Percentiles rank a stretch among this genome's conserved stretches.
Conservation (phyloP, 2,797 vertebrate genomes). For the Aphelocoma californica region DNA sequence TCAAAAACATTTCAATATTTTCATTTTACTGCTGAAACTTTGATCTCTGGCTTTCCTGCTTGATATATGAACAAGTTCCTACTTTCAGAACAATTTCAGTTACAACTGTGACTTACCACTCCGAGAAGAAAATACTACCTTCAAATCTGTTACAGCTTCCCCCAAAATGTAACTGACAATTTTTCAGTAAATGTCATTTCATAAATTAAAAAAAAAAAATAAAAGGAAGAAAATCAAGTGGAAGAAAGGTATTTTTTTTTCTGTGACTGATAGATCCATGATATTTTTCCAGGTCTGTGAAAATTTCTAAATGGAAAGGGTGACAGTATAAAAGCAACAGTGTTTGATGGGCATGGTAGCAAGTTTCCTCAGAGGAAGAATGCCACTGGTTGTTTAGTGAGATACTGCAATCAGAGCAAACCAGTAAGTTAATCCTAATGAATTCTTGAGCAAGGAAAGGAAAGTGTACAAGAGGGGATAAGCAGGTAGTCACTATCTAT, state of each 20-base stretch:
- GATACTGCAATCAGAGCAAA: background rate
- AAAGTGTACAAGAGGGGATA: background rate
- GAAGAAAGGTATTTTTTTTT: background rate
- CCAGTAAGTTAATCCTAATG: rapidly evolving
- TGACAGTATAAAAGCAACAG: background rate
- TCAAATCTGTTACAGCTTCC: background rate
- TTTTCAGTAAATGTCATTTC: background rate
- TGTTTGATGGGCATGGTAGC: background rate
- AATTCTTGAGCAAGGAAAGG: background rate
- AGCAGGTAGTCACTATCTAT: background rate
- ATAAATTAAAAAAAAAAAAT: background rate
- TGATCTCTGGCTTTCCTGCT: background rate
- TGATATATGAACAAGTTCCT: background rate
- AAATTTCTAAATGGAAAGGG: background rate
- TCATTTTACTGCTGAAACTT: slow-evolving; percentile 46
- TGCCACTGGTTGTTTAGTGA: rapidly evolving
- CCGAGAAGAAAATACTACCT: slow-evolving; percentile 5
- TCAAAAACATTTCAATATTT: slow-evolving; percentile 39
- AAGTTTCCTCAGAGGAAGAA: background rate
- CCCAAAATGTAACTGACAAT: background rate
- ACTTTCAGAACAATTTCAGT: background rate
- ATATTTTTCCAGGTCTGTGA: background rate
- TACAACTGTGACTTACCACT: background rate
- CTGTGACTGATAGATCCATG: background rate
- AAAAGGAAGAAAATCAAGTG: background rate